Percentiles rank a stretch among this genome's conserved stretches.
phyloP scores from a whole-genome alignment of 2,113 vertebrate genomes.

The Lampris incognitus region DNA sequence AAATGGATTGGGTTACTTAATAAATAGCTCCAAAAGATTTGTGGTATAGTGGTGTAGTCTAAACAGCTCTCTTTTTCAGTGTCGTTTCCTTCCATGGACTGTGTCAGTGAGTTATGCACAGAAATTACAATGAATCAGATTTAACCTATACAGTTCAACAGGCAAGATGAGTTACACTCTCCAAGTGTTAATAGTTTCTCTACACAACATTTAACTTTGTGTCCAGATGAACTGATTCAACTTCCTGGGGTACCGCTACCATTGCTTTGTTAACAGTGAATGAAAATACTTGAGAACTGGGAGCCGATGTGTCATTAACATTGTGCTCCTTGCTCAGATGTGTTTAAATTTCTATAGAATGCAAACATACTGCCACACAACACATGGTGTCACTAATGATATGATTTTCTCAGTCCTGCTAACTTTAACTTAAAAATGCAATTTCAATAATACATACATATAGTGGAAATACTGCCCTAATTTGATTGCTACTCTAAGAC shows the following conservation, averaged over 20 bases:
- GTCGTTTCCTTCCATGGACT: neutral
- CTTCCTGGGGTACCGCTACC: no score
- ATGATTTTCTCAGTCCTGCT: no score
- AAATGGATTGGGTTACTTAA: constrained; percentile 18
- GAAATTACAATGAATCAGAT: neutral
- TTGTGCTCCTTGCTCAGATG: no score
- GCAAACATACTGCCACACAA: no score
- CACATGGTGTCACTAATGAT: no score
- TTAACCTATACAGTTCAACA: neutral
- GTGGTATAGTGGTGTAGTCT: neutral
- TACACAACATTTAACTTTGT: neutral
- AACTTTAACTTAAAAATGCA: no score
- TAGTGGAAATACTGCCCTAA: neutral
- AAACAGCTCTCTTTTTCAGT: neutral
- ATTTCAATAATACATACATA: neutral
- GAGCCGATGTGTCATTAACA: no score
- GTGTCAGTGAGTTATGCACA: neutral
- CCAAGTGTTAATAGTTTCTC: constrained; percentile 10
- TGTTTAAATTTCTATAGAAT: no score
- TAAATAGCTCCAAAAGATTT: neutral
- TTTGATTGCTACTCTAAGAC: neutral
- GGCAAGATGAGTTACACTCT: constrained; percentile 4
- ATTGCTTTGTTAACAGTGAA: neutral
- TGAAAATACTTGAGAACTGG: no score
- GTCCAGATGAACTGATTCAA: no score